Evolutionary conservation across 1,140 invertebrate species (phyloP).

Genomic region (Leptopilina clavipes): DNA sequence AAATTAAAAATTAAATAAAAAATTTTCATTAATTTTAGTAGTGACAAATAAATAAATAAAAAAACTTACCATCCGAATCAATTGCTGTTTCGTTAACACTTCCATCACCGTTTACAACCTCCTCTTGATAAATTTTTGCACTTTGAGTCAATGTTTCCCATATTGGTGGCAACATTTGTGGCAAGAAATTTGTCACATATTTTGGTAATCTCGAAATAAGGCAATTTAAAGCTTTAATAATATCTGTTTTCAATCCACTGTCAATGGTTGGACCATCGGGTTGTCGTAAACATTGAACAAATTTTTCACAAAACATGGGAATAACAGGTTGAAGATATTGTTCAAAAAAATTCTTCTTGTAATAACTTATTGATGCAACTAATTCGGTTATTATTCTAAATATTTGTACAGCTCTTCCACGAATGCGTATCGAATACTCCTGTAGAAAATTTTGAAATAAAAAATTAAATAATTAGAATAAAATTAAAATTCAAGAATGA

Average conservation of each 20-base stretch:
- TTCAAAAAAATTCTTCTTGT: conserved; percentile 77
- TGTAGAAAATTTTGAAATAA: conserved; percentile 62
- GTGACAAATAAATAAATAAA: too few species aligned
- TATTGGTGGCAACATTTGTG: conserved; percentile 81
- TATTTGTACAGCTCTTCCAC: conserved; percentile 81
- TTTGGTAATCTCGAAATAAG: conserved; percentile 81
- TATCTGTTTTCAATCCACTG: conserved; percentile 83
- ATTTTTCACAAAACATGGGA: conserved; percentile 83
- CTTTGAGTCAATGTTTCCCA: conserved; percentile 84
- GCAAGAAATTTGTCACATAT: conserved; percentile 79
- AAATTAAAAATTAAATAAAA: conserved; percentile 36
- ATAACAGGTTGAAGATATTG: conserved; percentile 81
- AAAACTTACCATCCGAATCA: conserved; percentile 76
- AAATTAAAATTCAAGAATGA: conserved; percentile 35
- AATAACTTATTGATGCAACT: conserved; percentile 77
- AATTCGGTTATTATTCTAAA: conserved; percentile 79
- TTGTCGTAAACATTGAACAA: conserved; percentile 79
- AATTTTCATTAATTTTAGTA: conserved; percentile 4
- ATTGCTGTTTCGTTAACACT: conserved; percentile 70
- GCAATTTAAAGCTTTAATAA: conserved; percentile 82
- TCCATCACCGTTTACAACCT: conserved; percentile 77
- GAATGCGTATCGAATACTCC: conserved; percentile 78
- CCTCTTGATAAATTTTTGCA: conserved; percentile 80
- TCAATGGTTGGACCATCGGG: conserved; percentile 79
- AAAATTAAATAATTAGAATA: neutral